Conservation (phyloP, 2,888 invertebrate species). For the Apamea crenata region DNA sequence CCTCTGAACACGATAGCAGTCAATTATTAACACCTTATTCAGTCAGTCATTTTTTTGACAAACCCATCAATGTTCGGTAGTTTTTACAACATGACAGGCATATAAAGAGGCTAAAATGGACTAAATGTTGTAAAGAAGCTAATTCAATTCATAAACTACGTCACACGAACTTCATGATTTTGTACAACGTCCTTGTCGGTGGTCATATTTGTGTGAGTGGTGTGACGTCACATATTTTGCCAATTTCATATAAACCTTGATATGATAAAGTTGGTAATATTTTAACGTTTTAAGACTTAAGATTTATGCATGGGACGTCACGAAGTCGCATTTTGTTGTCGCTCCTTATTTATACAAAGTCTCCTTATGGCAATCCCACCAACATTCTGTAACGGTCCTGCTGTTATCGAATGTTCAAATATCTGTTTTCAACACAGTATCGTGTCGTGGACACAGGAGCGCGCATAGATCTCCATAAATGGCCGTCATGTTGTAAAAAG, state of each 20-base stretch:
- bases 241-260: not conserved
- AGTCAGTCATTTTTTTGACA: not conserved
- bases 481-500: not conserved
- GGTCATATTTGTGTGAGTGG: not conserved
- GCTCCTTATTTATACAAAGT: not conserved
- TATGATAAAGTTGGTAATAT: not conserved
- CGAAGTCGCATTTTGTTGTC: not conserved
- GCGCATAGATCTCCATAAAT: not conserved
- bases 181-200: not conserved
- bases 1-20: slow-evolving; percentile 79
- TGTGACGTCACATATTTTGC: not conserved
- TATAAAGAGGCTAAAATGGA: not conserved
- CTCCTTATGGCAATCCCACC: not conserved
- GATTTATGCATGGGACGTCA: not conserved
- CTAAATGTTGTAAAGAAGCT: not conserved
- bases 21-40: slow-evolving; percentile 7
- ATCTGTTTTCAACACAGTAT: not conserved
- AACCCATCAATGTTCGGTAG: not conserved
- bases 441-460: not conserved
- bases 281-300: not conserved
- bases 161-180: not conserved
- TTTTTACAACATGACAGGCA: not conserved
- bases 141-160: not conserved
- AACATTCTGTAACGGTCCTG: not conserved
- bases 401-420: not conserved